phyloP scores from a whole-genome alignment of 2,888 invertebrate genomes.

The Diploptera punctata region DNA sequence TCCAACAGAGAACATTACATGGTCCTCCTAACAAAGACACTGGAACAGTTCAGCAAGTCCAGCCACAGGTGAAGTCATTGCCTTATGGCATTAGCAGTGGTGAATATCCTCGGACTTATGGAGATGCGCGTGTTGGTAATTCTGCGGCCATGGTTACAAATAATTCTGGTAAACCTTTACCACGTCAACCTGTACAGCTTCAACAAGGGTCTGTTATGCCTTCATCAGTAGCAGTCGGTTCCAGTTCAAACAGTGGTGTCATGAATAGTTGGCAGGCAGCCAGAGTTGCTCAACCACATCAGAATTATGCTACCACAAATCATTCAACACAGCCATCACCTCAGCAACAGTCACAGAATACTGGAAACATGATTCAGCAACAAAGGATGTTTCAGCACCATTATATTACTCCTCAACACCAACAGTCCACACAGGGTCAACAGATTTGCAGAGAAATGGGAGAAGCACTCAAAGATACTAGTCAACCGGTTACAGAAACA shows the following conservation, averaged over 20 bases:
- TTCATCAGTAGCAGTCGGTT: not conserved
- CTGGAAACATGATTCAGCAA: constrained; percentile 55
- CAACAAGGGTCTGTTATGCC: not conserved
- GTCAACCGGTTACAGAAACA: constrained; percentile 23
- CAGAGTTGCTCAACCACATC: constrained; percentile 16
- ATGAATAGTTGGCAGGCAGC: constrained; percentile 12
- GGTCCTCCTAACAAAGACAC: not conserved
- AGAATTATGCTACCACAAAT: constrained; percentile 11
- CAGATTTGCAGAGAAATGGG: constrained; percentile 10
- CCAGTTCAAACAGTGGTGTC: not conserved
- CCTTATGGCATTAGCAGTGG: constrained; percentile 3
- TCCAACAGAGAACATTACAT: constrained; percentile 43
- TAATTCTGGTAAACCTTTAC: not conserved
- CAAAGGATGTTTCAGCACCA: constrained; percentile 57
- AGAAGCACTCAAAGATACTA: constrained; percentile 29
- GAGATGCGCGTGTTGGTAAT: constrained; percentile 8
- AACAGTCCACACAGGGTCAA: constrained; percentile 23
- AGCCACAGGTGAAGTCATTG: constrained; percentile 46
- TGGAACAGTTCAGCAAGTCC: constrained; percentile 44
- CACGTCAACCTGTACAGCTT: constrained; percentile 12
- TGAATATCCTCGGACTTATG: constrained; percentile 12
- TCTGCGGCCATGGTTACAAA: not conserved
- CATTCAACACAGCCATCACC: constrained; percentile 33
- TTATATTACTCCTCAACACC: constrained; percentile 25
- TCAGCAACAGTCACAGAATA: constrained; percentile 47